A percentile compares a stretch with the other conserved stretches of the same genome.
These are phyloP conservation scores for Blomia tropicalis DNA, from an alignment of 2,888 invertebrate species.

Conservation along the genomic window DNA sequence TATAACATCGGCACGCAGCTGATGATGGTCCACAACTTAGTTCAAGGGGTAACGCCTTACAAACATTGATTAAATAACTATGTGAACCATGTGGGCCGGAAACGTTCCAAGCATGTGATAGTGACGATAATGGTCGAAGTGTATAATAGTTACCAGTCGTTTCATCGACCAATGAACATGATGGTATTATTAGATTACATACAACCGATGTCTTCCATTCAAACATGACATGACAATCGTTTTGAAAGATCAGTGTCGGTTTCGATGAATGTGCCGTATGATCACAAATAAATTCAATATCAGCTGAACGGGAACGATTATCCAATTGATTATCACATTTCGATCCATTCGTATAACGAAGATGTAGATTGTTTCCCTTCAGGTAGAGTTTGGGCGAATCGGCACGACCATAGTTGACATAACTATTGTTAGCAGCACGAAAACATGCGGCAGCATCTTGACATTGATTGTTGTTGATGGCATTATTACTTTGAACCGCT, in stretches of 20 bases:
- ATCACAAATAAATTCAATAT: constrained; percentile 19
- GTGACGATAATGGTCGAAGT: constrained; percentile 27
- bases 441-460: constrained; percentile 25
- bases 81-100: constrained; percentile 17
- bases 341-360: constrained; percentile 6
- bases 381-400: neutral
- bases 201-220: constrained; percentile 20
- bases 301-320: constrained; percentile 3
- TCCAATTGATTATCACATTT: neutral
- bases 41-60: constrained; percentile 1
- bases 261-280: neutral
- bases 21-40: neutral
- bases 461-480: constrained; percentile 21
- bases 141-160: constrained; percentile 25
- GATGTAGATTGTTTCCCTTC: constrained; percentile 9
- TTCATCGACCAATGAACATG: constrained; percentile 23
- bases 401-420: constrained; percentile 14
- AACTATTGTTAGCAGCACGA: neutral
- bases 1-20: constrained; percentile 10
- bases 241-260: neutral
- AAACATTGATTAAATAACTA: constrained; percentile 21
- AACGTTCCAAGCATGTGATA: constrained; percentile 28
- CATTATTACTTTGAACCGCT: constrained; percentile 13
- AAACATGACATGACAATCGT: constrained; percentile 17
- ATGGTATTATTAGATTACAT: constrained; percentile 14